These are phyloP conservation scores for Antidorcas marsupialis DNA, from an alignment of 2,113 vertebrate genomes.

Conservation along the genomic window DNA sequence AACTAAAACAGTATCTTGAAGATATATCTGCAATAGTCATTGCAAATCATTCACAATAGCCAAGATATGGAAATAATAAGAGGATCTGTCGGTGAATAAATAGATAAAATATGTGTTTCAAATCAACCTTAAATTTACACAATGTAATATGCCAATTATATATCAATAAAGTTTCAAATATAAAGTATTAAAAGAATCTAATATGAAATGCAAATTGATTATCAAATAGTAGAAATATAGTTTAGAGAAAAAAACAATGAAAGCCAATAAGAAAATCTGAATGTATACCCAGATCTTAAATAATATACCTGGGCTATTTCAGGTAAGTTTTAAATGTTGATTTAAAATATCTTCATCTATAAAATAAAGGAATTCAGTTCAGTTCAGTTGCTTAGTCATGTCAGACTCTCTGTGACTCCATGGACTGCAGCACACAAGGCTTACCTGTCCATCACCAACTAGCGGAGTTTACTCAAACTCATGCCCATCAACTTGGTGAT, in stretches of 20 bases:
- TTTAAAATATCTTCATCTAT: not conserved
- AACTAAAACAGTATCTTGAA: not conserved
- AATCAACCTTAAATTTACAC: not conserved
- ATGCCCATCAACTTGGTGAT: not conserved
- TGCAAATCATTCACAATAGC: not conserved
- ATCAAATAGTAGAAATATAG: not conserved
- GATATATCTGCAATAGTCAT: not conserved
- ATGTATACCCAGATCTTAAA: not conserved
- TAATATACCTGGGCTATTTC: not conserved
- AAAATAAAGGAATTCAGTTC: not conserved
- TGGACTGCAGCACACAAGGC: not conserved
- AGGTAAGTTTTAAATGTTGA: not conserved
- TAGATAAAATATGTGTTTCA: not conserved
- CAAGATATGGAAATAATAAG: not conserved
- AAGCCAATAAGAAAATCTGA: not conserved
- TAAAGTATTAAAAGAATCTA: not conserved
- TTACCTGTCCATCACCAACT: not conserved
- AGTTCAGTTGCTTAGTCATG: not conserved
- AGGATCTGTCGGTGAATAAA: not conserved
- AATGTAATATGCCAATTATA: not conserved
- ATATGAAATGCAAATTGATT: not conserved
- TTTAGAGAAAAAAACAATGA: not conserved
- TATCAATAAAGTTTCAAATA: not conserved
- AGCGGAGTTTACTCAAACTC: not conserved
- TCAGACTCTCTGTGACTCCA: rapidly evolving